Percentiles rank a stretch among this genome's conserved stretches.
phyloP scores from a whole-genome alignment of 2,888 invertebrate species.

The Cataglyphis cursor region DNA sequence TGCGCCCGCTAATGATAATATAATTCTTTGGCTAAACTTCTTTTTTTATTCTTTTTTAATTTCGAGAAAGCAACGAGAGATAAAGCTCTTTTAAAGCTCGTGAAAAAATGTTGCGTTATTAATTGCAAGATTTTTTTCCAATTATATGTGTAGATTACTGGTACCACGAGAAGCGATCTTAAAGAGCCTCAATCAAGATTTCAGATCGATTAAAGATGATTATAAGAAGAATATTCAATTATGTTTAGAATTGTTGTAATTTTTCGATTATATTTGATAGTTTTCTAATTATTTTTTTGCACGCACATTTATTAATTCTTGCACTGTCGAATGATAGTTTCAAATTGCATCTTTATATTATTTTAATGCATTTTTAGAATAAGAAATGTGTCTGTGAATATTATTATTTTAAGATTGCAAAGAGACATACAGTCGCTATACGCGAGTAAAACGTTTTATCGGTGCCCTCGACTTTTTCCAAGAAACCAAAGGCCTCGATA shows the following conservation, averaged over 20 bases:
- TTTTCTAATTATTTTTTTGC: background rate
- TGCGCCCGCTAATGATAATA: slow-evolving; percentile 60
- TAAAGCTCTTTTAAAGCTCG: background rate
- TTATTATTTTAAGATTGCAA: background rate
- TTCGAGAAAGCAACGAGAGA: background rate
- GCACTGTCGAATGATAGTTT: background rate
- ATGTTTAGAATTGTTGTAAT: background rate
- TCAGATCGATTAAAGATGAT: background rate
- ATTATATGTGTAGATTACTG: background rate
- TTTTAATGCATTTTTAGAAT: background rate
- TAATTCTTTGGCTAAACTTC: slow-evolving; percentile 14
- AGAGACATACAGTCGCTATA: background rate
- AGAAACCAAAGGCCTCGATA: slow-evolving; percentile 15
- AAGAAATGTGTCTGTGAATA: background rate
- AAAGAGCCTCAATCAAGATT: background rate
- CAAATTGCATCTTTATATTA: background rate
- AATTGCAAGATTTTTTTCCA: background rate
- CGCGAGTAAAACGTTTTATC: background rate
- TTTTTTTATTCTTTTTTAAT: background rate
- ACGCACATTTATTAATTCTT: background rate
- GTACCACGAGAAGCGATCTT: background rate
- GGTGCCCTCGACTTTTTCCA: slow-evolving; percentile 7
- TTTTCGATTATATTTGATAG: background rate
- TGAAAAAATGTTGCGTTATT: background rate
- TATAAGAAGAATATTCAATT: background rate